Evolutionary conservation across 2,888 invertebrate genomes (phyloP), one percentile per base, ranked within the genome.

Genomic region (Brassicogethes aeneus): DNA sequence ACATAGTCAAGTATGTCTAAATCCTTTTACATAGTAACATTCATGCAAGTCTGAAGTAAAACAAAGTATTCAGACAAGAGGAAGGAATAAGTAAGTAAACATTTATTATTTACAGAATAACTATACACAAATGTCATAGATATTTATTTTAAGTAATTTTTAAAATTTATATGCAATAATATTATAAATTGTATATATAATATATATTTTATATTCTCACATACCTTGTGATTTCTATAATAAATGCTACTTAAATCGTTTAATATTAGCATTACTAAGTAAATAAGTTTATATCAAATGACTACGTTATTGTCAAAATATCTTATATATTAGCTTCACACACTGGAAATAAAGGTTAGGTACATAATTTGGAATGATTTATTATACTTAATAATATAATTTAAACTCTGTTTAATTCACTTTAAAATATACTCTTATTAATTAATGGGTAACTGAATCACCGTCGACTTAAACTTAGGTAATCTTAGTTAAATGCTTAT

Each of bases 281-380:
- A 62, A 60, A 61, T 62, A 57, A 46, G 51, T 59, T 62, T 63
- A 66, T 68, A 68, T 68, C 65, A 68, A 68, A 67, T 64, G 65
- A 62, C 66, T 68, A 68, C 61, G 53, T 67, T 68, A 68, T 68
- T 68, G 68, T 68, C 68, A 66, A 68, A 65, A 63, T 65, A 66
- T 60, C 64, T 65, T 66, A 66, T 57, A 60, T 56, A 57, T 55
- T 61, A 62, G 58, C 3, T 56, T 62, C 62, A 57, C 64, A 64
- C 61, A 64, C 61, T 62, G 65, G 66, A 65, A 64, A 65, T 59
- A 59, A 56, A 40, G 29, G 46, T 60, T 62, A 66, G 67, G 67
- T 68, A 68, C 66, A 55, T 58, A 66, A 65, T 67, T 68, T 68
- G 68, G 68, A 68, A 68, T 68, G 68, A 59, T 62, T 63, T 52